Evolutionary conservation across 1,140 invertebrate species (phyloP), one percentile per base, ranked within the genome.

Genomic region (Neodiprion lecontei): DNA sequence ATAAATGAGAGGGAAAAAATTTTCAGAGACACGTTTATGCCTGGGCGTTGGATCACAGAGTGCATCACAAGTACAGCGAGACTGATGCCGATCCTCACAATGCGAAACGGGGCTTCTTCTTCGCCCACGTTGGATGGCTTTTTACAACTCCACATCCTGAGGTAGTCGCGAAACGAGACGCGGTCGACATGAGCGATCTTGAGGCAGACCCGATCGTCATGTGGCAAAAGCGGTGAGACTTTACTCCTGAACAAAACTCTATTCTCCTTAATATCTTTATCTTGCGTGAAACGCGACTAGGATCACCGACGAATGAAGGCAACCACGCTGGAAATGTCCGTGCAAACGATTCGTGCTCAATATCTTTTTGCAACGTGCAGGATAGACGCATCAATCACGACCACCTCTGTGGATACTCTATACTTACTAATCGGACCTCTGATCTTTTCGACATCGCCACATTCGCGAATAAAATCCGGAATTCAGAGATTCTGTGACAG

Each of bases 61-160:
- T 96, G 14, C 95, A 96, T 83, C 95, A 96, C 81, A 96, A 96
- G 79, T 96, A 93, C 79, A 92, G 92, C 8, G 95, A 96, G 83
- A 95, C 95, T 0, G 92, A 95, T 76, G 93, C 94, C 0, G 95
- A 96, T 87, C 95, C 95, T 0, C 95, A 96, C 82, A 95, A 96
- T 87, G 92, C 93, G 0, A 91, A 93, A 50, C 87, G 94, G 66
- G 95, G 95, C 1, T 96, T 96, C 81, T 94, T 94, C 80, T 96
- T 96, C 78, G 91, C 94, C 1, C 95, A 96, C 78, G 92, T 96
- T 0, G 94, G 94, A 0, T 96, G 95, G 95, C 87, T 96, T 1
- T 91, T 96, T 11, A 89, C 92, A 0, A 95, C 93, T 0, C 94
- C 94, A 0, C 94, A 95, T 85, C 94, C 95, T 0, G 91, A 92